A percentile compares a stretch with the other conserved stretches of the same genome.
Evolutionary conservation across 2,888 invertebrate genomes (phyloP).

Genomic region (Gasteruption jaculator): DNA sequence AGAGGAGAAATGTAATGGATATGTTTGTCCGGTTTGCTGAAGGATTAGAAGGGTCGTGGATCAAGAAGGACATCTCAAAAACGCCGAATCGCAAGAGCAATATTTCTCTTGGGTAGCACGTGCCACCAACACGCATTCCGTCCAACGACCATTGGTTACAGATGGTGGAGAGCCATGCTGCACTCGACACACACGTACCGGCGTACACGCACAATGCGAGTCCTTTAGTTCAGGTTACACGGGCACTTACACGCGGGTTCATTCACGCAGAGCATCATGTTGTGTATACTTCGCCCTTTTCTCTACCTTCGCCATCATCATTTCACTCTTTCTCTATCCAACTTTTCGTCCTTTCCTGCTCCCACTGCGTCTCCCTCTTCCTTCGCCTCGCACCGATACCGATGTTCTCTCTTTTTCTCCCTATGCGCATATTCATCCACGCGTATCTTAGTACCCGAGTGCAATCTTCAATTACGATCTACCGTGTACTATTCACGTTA

Average conservation of each 20-base stretch:
- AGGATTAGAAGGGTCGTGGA: no score
- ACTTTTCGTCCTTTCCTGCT: neutral
- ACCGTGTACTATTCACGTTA: no score
- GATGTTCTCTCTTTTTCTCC: no score
- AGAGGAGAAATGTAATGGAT: no score
- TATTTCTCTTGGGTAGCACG: slow-evolving; percentile 28
- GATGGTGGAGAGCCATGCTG: slow-evolving; percentile 25
- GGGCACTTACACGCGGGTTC: slow-evolving; percentile 25
- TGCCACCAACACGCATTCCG: slow-evolving; percentile 32
- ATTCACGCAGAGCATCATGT: slow-evolving; percentile 31
- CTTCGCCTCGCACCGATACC: slow-evolving; percentile 13
- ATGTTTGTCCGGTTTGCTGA: no score
- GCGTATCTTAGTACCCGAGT: slow-evolving; percentile 10
- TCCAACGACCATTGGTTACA: slow-evolving; percentile 28
- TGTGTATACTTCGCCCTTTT: neutral
- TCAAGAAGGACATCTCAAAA: slow-evolving; percentile 14
- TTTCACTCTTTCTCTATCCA: neutral
- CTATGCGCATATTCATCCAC: slow-evolving; percentile 21
- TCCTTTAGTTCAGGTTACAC: slow-evolving; percentile 35
- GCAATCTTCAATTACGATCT: slow-evolving; percentile 23
- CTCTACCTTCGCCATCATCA: neutral
- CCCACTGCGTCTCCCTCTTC: slow-evolving; percentile 11
- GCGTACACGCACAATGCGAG: slow-evolving; percentile 13
- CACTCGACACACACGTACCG: slow-evolving; percentile 14
- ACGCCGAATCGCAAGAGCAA: slow-evolving; percentile 19